Conservation (phyloP, 2,113 vertebrate genomes). For the Sebastes schlegelii region DNA sequence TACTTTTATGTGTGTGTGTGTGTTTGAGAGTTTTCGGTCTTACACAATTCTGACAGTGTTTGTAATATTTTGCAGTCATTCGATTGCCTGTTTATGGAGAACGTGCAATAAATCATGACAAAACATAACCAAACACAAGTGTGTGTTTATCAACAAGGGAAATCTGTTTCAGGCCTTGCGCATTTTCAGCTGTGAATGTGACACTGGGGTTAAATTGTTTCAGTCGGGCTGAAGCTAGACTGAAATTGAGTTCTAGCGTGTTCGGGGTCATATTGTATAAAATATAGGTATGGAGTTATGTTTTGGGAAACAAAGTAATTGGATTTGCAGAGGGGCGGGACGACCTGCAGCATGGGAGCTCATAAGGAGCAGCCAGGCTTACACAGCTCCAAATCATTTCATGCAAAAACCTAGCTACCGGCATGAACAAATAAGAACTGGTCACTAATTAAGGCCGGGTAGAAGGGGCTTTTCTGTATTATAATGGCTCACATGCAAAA, state of each 20-base stretch:
- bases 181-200: constrained; percentile 59
- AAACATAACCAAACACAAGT: constrained; percentile 77
- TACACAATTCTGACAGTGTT: constrained; percentile 76
- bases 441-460: background rate
- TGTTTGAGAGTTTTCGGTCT: constrained; percentile 30
- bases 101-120: constrained; percentile 74
- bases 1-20: constrained; percentile 1
- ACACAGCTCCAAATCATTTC: background rate
- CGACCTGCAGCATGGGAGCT: background rate
- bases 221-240: constrained; percentile 13
- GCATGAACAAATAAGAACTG: background rate
- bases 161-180: constrained; percentile 57
- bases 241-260: constrained; percentile 16
- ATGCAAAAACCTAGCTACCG: background rate
- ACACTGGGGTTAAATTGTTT: constrained; percentile 41
- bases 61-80: constrained; percentile 76
- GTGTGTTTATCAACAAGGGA: constrained; percentile 77
- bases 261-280: background rate
- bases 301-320: constrained; percentile 18
- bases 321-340: constrained; percentile 2
- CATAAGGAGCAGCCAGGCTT: background rate
- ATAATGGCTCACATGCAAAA: background rate
- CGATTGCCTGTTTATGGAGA: constrained; percentile 73
- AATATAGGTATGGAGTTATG: background rate
- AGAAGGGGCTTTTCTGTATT: background rate